These are phyloP conservation scores for Thamnophis sirtalis DNA, from an alignment of 2,113 vertebrate genomes.

Conservation along the genomic window DNA sequence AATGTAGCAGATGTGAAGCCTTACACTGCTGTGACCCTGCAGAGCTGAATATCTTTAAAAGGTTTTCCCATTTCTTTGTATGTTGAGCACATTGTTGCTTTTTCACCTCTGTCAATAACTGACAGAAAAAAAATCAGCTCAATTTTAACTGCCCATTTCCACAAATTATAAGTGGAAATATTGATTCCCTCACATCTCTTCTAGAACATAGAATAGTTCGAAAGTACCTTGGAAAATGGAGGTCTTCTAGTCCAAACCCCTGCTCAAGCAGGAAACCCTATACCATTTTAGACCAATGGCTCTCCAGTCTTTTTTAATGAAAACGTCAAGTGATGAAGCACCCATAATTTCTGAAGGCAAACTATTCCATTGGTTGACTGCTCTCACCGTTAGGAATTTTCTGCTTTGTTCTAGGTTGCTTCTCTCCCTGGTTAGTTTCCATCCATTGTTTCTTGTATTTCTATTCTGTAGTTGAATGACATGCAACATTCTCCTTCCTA, in stretches of 20 bases:
- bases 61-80: not conserved
- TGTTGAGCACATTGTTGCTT: not conserved
- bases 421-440: not conserved
- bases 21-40: not conserved
- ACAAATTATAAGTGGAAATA: not conserved
- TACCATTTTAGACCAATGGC: not conserved
- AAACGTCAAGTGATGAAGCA: not conserved
- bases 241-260: not conserved
- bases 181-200: not conserved
- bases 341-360: not conserved
- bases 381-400: not conserved
- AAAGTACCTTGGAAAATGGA: not conserved
- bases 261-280: not conserved
- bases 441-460: not conserved
- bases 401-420: not conserved
- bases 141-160: not conserved
- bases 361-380: not conserved
- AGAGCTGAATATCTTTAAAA: not conserved
- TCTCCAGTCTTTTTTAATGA: not conserved
- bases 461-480: slow-evolving; percentile 3
- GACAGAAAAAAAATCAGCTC: not conserved
- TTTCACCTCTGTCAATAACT: not conserved
- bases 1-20: not conserved
- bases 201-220: not conserved
- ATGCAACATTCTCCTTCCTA: not conserved